These are phyloP conservation scores for Drosophila vallismaia DNA, from an alignment of 2,888 invertebrate genomes.

Conservation along the genomic window DNA sequence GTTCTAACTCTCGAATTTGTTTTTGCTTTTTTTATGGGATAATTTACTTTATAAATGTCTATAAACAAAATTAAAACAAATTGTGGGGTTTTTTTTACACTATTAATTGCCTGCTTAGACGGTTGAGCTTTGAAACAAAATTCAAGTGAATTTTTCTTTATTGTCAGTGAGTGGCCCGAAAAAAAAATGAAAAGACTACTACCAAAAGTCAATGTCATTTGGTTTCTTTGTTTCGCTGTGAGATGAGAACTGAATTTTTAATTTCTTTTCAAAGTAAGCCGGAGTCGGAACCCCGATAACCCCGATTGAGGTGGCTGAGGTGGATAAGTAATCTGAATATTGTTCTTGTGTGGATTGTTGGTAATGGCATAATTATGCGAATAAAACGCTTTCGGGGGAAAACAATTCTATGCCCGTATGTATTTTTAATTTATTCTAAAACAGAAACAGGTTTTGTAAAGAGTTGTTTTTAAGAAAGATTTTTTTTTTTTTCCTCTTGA, in stretches of 20 bases:
- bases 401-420: slow-evolving; percentile 17
- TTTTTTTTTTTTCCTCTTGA: background rate
- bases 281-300: slow-evolving; percentile 2
- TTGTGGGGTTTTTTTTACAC: slow-evolving; percentile 26
- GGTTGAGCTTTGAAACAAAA: slow-evolving; percentile 10
- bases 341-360: slow-evolving; percentile 15
- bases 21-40: slow-evolving; percentile 13
- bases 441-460: background rate
- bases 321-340: slow-evolving; percentile 22
- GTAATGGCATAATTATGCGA: slow-evolving; percentile 22
- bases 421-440: background rate
- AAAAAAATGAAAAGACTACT: slow-evolving; percentile 5
- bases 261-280: slow-evolving; percentile 27
- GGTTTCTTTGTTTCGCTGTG: slow-evolving; percentile 33
- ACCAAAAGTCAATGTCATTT: slow-evolving; percentile 35
- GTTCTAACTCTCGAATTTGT: slow-evolving; percentile 6
- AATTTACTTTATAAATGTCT: slow-evolving; percentile 38
- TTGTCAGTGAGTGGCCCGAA: slow-evolving; percentile 1
- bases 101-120: slow-evolving; percentile 27
- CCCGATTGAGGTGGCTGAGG: slow-evolving; percentile 11
- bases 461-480: background rate
- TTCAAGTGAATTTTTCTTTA: slow-evolving; percentile 33
- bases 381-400: slow-evolving; percentile 3
- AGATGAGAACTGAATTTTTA: slow-evolving; percentile 44
- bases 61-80: slow-evolving; percentile 39